phyloP scores from a whole-genome alignment of 2,888 invertebrate species.

The Ethmia dodecea region DNA sequence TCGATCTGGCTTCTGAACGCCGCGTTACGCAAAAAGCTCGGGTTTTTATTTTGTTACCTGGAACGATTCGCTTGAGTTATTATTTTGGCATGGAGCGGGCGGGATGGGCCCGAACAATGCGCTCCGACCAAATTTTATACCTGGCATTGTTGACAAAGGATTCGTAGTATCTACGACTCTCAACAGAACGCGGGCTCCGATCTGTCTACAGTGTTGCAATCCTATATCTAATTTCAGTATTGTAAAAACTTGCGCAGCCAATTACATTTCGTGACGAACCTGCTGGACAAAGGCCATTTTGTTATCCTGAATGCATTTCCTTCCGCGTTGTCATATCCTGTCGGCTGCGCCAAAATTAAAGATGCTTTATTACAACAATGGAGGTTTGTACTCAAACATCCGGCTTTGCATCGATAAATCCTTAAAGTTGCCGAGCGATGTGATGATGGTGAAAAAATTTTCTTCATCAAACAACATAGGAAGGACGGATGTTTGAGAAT shows the following conservation, averaged over 20 bases:
- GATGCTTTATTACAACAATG: conserved; percentile 50
- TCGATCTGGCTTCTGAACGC: conserved; percentile 48
- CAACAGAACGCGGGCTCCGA: conserved; percentile 45
- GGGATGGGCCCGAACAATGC: conserved; percentile 54
- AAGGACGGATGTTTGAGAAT: neutral
- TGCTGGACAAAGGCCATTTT: conserved; percentile 40
- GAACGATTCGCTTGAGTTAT: conserved; percentile 40
- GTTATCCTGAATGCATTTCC: conserved; percentile 51
- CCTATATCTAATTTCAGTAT: conserved; percentile 35
- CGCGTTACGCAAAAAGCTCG: conserved; percentile 62
- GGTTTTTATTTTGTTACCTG: conserved; percentile 62
- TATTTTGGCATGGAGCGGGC: conserved; percentile 62
- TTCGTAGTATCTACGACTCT: conserved; percentile 31
- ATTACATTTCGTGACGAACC: conserved; percentile 38
- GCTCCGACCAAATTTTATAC: conserved; percentile 57
- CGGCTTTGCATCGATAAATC: conserved; percentile 51
- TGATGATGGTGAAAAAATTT: conserved; percentile 5
- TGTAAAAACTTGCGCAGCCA: conserved; percentile 43
- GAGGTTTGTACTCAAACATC: conserved; percentile 67
- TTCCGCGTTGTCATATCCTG: conserved; percentile 56
- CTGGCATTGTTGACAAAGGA: conserved; percentile 68
- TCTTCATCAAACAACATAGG: conserved; percentile 3
- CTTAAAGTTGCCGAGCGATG: conserved; percentile 24
- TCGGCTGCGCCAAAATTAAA: conserved; percentile 45
- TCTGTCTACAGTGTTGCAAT: conserved; percentile 47